Percentiles rank a stretch among this genome's conserved stretches.
phyloP scores from a whole-genome alignment of 2,113 vertebrate species.

The Noturus placidus region DNA sequence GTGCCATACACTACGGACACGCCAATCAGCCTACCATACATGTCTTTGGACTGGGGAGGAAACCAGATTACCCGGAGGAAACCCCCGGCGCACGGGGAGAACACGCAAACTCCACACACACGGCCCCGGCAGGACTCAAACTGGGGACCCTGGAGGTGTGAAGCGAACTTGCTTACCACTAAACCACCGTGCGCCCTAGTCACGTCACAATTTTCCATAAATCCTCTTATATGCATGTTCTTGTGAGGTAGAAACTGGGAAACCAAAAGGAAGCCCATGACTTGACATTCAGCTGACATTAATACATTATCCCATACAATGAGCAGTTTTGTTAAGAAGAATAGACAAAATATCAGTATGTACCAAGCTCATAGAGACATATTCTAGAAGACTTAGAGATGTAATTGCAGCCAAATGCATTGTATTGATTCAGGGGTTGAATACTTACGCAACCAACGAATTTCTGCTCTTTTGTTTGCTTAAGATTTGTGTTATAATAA shows the following conservation, averaged over 20 bases:
- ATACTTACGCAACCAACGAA: not conserved
- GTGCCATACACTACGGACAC: too few relatives aligned
- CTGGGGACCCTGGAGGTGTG: too few relatives aligned
- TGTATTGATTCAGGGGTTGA: not conserved
- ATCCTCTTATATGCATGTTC: not conserved
- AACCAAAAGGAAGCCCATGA: not conserved
- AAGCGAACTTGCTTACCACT: too few relatives aligned
- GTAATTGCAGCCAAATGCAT: not conserved
- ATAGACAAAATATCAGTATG: not conserved
- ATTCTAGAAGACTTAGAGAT: not conserved
- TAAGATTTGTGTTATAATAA: not conserved
- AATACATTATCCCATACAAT: not conserved
- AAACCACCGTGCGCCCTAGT: too few relatives aligned
- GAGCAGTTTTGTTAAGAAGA: not conserved
- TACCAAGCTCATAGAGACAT: not conserved
- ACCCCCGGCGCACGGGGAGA: too few relatives aligned
- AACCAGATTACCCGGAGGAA: too few relatives aligned
- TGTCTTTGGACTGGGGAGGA: too few relatives aligned
- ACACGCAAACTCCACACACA: too few relatives aligned
- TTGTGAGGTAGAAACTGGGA: not conserved
- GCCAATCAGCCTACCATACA: too few relatives aligned
- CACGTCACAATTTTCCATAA: not conserved
- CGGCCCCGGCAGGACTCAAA: too few relatives aligned
- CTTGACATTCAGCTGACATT: not conserved
- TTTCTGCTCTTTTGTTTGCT: not conserved